Evolutionary conservation across 2,797 vertebrate species (phyloP).

Genomic region (Amblyraja radiata): DNA sequence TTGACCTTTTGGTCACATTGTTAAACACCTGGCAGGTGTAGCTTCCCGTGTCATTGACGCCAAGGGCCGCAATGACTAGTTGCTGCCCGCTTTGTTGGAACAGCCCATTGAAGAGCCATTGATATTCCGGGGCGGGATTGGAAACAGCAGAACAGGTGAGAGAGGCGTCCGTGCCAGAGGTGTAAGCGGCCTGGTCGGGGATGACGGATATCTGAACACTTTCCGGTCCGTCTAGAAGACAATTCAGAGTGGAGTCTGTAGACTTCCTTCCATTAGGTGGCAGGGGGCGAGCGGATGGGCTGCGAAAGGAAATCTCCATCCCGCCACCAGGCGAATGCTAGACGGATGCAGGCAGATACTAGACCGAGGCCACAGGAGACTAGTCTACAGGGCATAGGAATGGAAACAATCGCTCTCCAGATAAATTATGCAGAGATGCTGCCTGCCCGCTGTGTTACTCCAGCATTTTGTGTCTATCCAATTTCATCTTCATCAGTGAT

Average conservation of each 20-base stretch:
- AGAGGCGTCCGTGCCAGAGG: neutral
- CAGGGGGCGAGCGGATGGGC: too few species aligned
- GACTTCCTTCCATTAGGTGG: neutral
- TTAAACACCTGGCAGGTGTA: slow-evolving; percentile 24
- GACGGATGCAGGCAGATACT: neutral
- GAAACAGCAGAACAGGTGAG: slow-evolving; percentile 15
- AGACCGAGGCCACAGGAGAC: neutral
- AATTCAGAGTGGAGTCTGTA: neutral
- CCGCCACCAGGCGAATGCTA: neutral
- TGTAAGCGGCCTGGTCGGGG: neutral
- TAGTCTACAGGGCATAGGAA: neutral
- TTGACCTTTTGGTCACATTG: neutral
- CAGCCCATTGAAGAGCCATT: neutral
- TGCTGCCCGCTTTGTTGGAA: neutral
- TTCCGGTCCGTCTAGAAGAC: slow-evolving; percentile 30
- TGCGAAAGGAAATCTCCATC: neutral
- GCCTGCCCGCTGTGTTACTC: too few species aligned
- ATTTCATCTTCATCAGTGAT: too few species aligned
- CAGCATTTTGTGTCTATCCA: too few species aligned
- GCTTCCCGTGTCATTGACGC: neutral
- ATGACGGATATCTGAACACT: neutral
- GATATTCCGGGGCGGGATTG: neutral
- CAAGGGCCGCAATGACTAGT: neutral
- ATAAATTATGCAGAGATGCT: too few species aligned
- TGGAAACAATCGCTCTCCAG: neutral